These are phyloP conservation scores for Psylliodes chrysocephalus DNA, from an alignment of 2,888 invertebrate genomes.

Conservation along the genomic window DNA sequence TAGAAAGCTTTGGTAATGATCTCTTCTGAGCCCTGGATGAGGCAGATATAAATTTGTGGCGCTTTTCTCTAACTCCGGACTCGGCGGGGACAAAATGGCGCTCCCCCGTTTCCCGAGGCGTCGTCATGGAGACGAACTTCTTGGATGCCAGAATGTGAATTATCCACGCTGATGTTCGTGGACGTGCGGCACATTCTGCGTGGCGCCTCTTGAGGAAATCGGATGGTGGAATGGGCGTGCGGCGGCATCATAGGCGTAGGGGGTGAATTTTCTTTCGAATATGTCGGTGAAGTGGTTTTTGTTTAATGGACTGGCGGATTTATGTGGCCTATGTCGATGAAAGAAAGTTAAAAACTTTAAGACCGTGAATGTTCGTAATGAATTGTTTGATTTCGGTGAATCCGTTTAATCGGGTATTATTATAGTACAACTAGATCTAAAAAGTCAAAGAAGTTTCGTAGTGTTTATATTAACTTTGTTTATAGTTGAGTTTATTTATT, in stretches of 20 bases:
- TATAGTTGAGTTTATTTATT: too few relatives aligned
- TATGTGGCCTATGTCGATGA: neutral
- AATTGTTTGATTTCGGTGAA: neutral
- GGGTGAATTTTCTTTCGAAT: slow-evolving; percentile 5
- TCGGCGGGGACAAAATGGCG: slow-evolving; percentile 61
- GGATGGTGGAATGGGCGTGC: slow-evolving; percentile 51
- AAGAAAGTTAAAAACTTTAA: slow-evolving; percentile 7
- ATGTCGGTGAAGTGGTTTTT: slow-evolving; percentile 25
- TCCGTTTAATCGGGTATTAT: too few relatives aligned
- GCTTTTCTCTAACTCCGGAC: slow-evolving; percentile 62
- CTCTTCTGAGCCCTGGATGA: slow-evolving; percentile 66
- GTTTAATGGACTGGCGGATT: slow-evolving; percentile 11
- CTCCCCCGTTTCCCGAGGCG: slow-evolving; percentile 57
- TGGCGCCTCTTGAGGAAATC: slow-evolving; percentile 55
- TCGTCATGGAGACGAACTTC: slow-evolving; percentile 63
- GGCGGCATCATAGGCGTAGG: slow-evolving; percentile 36
- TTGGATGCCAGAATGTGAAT: slow-evolving; percentile 57
- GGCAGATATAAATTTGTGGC: slow-evolving; percentile 67
- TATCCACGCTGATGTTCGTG: neutral
- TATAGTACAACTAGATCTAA: too few relatives aligned
- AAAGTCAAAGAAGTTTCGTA: too few relatives aligned
- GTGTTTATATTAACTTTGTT: too few relatives aligned
- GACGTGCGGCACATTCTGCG: slow-evolving; percentile 48
- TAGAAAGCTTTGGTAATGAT: slow-evolving; percentile 67
- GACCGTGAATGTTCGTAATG: neutral